Evolutionary conservation across 2,888 invertebrate genomes (phyloP), one percentile per base, ranked within the genome.

Genomic region (Smittia aterrima): DNA sequence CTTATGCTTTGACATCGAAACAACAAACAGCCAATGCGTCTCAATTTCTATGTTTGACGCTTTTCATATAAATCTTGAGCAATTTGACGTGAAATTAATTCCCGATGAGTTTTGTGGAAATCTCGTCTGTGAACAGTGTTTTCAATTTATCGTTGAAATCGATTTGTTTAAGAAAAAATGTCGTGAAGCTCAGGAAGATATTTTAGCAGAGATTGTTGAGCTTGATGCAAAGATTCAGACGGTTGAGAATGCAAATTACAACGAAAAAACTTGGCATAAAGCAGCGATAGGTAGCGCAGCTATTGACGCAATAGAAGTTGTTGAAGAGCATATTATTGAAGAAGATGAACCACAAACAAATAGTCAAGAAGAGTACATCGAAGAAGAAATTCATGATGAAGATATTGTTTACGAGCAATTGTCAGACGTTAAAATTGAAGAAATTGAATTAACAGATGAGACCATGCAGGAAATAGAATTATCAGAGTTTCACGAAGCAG

Each of bases 81-180:
- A 18, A 25, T 13, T 72, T 6, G 71, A 24, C 11, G 3, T 70
- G 2, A 41, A 53, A 22, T 9, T 32, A 0, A 13, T 41, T 2
- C 13, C 16, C 16, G 7, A 70, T 18, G 70, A 70, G 0, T 1
- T 27, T 18, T 70, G 47, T 20, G 41, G 70, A 13, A 41, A 70
- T 53, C 18, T 70, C n/a, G 32, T 70, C 4, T 70, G 70, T 20
- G 70, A 70, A 27, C 70, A 70, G 6, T 70, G 70, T 32, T 70
- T 70, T 32, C 70, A 70, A 6, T 27, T 6, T 0, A 25, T 70
- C 25, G 70, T 70, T 11, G 53, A 53, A 3, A 32, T 70, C 9
- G 70, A 70, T 27, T 13, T 25, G 18, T 70, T 70, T 54, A 25
- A 24, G 9, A 70, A 70, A 53, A 70, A 70, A 20, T 53, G 53